These are phyloP conservation scores for Pollachius pollachius DNA, from an alignment of 2,113 vertebrate genomes.

Conservation along the genomic window DNA sequence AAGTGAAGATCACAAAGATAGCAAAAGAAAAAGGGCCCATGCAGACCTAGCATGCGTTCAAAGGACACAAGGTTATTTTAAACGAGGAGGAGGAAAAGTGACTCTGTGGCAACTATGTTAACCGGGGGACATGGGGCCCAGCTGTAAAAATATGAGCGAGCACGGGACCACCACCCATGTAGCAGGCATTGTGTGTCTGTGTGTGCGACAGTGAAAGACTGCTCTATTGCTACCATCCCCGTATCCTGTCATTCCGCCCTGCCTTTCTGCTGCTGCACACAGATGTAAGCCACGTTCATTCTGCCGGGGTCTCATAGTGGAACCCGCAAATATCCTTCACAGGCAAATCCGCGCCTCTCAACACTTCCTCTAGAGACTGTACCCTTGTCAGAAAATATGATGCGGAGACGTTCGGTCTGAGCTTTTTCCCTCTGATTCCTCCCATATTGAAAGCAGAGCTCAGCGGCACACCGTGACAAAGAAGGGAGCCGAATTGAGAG, in stretches of 20 bases:
- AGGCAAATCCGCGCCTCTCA: slow-evolving; percentile 25
- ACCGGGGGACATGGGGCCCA: slow-evolving; percentile 53
- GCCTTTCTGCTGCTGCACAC: slow-evolving; percentile 15
- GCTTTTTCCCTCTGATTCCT: slow-evolving; percentile 15
- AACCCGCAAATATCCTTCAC: slow-evolving; percentile 31
- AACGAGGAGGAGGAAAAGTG: slow-evolving; percentile 36
- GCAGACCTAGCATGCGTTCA: background rate
- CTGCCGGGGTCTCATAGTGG: slow-evolving; percentile 49
- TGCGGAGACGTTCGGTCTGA: slow-evolving; percentile 4
- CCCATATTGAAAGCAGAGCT: slow-evolving; percentile 6
- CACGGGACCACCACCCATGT: slow-evolving; percentile 63
- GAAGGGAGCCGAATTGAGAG: slow-evolving; percentile 47
- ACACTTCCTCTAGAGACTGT: slow-evolving; percentile 11
- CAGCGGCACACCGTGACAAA: slow-evolving; percentile 21
- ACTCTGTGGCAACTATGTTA: slow-evolving; percentile 47
- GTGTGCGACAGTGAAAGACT: slow-evolving; percentile 38
- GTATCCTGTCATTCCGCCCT: slow-evolving; percentile 45
- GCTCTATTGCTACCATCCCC: slow-evolving; percentile 47
- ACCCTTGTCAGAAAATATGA: slow-evolving; percentile 10
- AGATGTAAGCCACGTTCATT: slow-evolving; percentile 38
- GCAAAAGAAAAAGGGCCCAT: background rate
- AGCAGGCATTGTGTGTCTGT: slow-evolving; percentile 39
- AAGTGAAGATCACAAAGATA: background rate
- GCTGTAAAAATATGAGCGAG: slow-evolving; percentile 72
- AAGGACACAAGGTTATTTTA: slow-evolving; percentile 25